Evolutionary conservation across 1,140 invertebrate genomes (phyloP), one percentile per base, ranked within the genome.

Genomic region (Plutomurus gul): DNA sequence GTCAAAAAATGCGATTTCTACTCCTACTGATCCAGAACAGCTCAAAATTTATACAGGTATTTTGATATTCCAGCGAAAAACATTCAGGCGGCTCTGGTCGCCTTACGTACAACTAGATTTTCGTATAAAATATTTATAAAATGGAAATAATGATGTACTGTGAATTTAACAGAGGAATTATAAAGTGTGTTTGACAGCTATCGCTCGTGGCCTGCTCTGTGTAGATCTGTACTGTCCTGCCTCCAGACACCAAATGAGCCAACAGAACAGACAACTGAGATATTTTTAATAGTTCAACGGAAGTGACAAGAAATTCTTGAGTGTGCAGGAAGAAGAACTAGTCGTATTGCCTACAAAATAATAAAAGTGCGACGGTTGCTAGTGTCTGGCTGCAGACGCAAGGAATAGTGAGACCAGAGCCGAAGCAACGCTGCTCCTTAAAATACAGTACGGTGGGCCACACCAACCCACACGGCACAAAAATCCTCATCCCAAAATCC

Each of bases 401-500:
- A 76, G 74, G 56, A 71, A 49, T 71, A 80, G 76, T 78, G 76
- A 82, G 78, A 80, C 43, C 18, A 81, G 47, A 39, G 36, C 76
- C 46, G 65, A n/a, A n/a, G n/a, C n/a, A n/a, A 18, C 33, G 36
- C 73, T 16, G 25, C 47, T 71, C 43, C 80, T 78, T 81, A 78
- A 78, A 81, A 81, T 81, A 81, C 76, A 78, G 77, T 76, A 79
- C 77, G 72, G 81, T 79, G 77, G 75, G 77, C 77, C 49, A 75
- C 76, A 72, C 71, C 79, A 75, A 76, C 80, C 80, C 80, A 81
- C 80, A 65, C 56, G 56, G 27, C 56, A 65, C 56, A 65, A 65
- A 65, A 65, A 65, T 65, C 27, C 27, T 65, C 56, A 65, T 65
- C 56, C 56, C 56, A 65, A 65, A 65, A 65, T 5, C 36, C 39